Evolutionary conservation across 2,797 vertebrate species (phyloP).

Genomic region (Falco berigora): DNA sequence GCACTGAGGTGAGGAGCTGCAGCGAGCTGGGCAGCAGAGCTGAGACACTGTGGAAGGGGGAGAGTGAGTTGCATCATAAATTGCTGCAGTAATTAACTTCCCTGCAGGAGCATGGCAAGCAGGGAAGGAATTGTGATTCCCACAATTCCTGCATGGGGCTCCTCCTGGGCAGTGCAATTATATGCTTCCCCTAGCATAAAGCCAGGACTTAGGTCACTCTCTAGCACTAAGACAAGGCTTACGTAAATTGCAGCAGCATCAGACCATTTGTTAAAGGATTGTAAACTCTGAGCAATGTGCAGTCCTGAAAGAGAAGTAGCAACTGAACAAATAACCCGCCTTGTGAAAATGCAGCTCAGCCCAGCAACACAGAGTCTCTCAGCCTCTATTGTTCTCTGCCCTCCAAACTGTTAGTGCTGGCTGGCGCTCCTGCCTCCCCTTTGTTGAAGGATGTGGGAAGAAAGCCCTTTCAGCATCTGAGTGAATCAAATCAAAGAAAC

Average conservation of each 20-base stretch:
- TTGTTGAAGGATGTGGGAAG: neutral
- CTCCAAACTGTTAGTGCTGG: neutral
- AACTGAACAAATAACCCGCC: neutral
- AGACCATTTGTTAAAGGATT: fast-evolving
- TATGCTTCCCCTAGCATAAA: neutral
- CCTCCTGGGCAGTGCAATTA: neutral
- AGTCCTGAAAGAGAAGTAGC: neutral
- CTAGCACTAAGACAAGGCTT: neutral
- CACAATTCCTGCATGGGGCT: neutral
- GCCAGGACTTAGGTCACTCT: neutral
- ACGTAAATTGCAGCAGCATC: neutral
- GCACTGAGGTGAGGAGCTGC: neutral
- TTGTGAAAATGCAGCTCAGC: neutral
- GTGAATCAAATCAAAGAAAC: neutral
- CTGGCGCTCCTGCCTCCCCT: neutral
- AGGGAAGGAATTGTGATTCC: neutral
- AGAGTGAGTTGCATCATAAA: neutral
- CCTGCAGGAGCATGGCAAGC: neutral
- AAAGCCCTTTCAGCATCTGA: neutral
- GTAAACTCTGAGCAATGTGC: neutral
- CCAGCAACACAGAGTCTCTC: neutral
- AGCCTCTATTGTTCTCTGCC: neutral
- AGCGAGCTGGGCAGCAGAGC: neutral
- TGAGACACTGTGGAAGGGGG: neutral
- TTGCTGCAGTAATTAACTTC: constrained; percentile 10